A percentile compares a stretch with the other conserved stretches of the same genome.
Evolutionary conservation across 2,888 invertebrate genomes (phyloP).

Genomic region (Scaptomyza cyrtandrae): DNA sequence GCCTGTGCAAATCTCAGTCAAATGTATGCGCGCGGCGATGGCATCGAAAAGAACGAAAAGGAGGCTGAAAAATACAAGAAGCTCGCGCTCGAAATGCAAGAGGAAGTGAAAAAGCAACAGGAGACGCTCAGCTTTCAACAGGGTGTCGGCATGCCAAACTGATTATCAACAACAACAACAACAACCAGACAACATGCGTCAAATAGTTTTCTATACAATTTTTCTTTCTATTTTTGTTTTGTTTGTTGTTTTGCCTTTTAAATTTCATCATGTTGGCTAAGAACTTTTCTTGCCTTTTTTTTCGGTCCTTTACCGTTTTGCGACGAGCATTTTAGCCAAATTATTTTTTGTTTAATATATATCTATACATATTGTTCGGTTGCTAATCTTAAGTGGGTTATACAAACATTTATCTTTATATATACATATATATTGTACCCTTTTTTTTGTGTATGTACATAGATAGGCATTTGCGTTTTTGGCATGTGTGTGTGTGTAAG

Average conservation of each 20-base stretch:
- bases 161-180: constrained; percentile 25
- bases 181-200: constrained; percentile 1
- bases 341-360: neutral
- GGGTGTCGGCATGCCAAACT: constrained; percentile 84
- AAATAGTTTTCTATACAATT: neutral
- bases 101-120: constrained; percentile 87
- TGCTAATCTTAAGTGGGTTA: constrained; percentile 37
- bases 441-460: constrained; percentile 58
- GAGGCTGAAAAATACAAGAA: constrained; percentile 90
- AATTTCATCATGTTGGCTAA: constrained; percentile 2
- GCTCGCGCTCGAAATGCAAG: constrained; percentile 89
- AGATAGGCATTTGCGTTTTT: constrained; percentile 57
- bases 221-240: neutral
- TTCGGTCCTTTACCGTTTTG: neutral
- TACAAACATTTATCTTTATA: constrained; percentile 15
- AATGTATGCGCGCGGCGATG: constrained; percentile 94
- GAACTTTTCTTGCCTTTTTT: neutral
- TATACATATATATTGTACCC: constrained; percentile 5
- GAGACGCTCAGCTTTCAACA: constrained; percentile 86
- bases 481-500: constrained; percentile 32
- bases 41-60: constrained; percentile 89
- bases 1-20: constrained; percentile 96
- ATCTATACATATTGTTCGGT: constrained; percentile 10
- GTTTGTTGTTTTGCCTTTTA: neutral
- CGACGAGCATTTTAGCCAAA: neutral